Conservation (phyloP, 1,140 invertebrate species). For the Bombyx mori region ASM3026992v2 NC_085135.1:580001-580500, state of each 20-base stretch:
- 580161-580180: slow-evolving; percentile 19
- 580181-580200: slow-evolving; percentile 26
- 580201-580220: slow-evolving; percentile 22
- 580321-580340: slow-evolving; percentile 15
- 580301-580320: slow-evolving; percentile 20
- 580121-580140: slow-evolving; percentile 12
- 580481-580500: slow-evolving; percentile 12
- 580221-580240: slow-evolving; percentile 12
- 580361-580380: slow-evolving; percentile 15
- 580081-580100: slow-evolving; percentile 28
- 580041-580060: slow-evolving; percentile 22
- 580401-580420: slow-evolving; percentile 5
- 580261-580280: slow-evolving; percentile 19
- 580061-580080: slow-evolving; percentile 13
- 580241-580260: slow-evolving; percentile 23
- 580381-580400: slow-evolving; percentile 12
- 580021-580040: slow-evolving; percentile 18
- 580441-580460: slow-evolving; percentile 7
- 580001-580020: slow-evolving; percentile 14
- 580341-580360: slow-evolving; percentile 19
- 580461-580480: slow-evolving; percentile 4
- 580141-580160: slow-evolving; percentile 19
- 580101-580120: slow-evolving; percentile 17
- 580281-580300: slow-evolving; percentile 21
- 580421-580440: slow-evolving; percentile 7